A percentile compares a stretch with the other conserved stretches of the same genome.
phyloP scores from a whole-genome alignment of 2,113 vertebrate genomes.

The Sturnira hondurensis region DNA sequence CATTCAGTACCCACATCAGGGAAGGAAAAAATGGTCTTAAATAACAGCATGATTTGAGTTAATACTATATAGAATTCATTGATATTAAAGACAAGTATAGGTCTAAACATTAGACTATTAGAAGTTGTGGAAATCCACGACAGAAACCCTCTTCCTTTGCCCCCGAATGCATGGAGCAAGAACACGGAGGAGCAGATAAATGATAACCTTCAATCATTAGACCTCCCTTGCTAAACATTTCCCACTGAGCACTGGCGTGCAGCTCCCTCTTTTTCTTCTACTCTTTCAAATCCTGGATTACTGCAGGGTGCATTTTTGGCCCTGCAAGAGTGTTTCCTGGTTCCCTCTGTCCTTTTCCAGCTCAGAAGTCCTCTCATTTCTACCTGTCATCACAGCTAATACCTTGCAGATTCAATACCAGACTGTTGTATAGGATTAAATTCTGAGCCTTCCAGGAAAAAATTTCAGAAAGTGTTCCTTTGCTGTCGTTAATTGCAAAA shows the following conservation, averaged over 20 bases:
- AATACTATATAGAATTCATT: background rate
- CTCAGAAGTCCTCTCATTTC: background rate
- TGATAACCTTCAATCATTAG: background rate
- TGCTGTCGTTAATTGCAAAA: slow-evolving; percentile 45
- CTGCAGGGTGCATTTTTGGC: background rate
- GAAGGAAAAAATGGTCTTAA: background rate
- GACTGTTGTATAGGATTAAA: slow-evolving; percentile 13
- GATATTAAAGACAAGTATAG: background rate
- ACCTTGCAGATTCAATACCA: slow-evolving; percentile 5
- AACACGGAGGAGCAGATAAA: background rate
- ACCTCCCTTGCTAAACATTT: background rate
- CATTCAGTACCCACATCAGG: background rate
- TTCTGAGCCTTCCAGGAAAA: slow-evolving; percentile 40
- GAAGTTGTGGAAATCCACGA: background rate
- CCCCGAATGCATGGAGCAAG: background rate
- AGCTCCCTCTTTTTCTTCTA: background rate
- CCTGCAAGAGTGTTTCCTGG: background rate
- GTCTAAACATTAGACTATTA: background rate
- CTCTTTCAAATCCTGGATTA: background rate
- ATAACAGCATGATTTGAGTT: background rate
- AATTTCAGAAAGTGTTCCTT: background rate
- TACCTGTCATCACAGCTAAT: background rate
- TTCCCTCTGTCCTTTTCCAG: background rate
- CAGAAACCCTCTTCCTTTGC: background rate
- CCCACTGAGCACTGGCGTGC: rapidly evolving